Percentiles rank a stretch among this genome's conserved stretches.
Conservation (phyloP, 2,888 invertebrate species). For the Callyntrura sp. region DNA sequence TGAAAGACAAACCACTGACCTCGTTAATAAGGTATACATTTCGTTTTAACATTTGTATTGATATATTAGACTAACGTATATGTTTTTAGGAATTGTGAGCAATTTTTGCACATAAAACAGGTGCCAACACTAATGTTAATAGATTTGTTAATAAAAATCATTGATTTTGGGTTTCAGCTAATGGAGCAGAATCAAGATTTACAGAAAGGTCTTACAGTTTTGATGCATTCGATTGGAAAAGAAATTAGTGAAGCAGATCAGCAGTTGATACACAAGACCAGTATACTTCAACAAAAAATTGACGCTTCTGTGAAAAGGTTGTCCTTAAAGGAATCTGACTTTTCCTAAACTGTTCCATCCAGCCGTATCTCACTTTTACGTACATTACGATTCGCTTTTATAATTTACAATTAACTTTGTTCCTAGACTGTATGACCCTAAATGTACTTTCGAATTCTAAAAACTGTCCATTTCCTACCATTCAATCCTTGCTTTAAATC, state of each 20-base stretch:
- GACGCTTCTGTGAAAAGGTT: conserved; percentile 57
- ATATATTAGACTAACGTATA: too few relatives aligned
- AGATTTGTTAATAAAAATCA: too few relatives aligned
- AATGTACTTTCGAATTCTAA: not conserved
- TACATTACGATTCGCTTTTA: not conserved
- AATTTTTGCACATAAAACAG: too few relatives aligned
- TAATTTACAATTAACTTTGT: not conserved
- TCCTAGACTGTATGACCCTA: not conserved
- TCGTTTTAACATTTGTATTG: too few relatives aligned
- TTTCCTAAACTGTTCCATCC: not conserved
- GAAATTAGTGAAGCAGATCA: conserved; percentile 26
- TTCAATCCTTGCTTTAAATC: not conserved
- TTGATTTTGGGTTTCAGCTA: too few relatives aligned
- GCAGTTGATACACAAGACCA: conserved; percentile 28
- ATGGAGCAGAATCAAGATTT: conserved; percentile 68
- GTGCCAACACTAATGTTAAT: too few relatives aligned
- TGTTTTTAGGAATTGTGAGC: too few relatives aligned
- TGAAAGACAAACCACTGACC: conserved; percentile 40
- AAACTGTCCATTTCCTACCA: not conserved
- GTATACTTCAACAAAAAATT: conserved; percentile 25
- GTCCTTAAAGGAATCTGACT: conserved; percentile 45
- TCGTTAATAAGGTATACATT: conserved; percentile 65
- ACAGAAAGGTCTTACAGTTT: conserved; percentile 46
- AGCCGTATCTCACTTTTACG: not conserved
- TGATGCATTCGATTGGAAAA: conserved; percentile 31